phyloP scores from a whole-genome alignment of 1,140 invertebrate species.

The Mizuhopecten yessoensis region DNA sequence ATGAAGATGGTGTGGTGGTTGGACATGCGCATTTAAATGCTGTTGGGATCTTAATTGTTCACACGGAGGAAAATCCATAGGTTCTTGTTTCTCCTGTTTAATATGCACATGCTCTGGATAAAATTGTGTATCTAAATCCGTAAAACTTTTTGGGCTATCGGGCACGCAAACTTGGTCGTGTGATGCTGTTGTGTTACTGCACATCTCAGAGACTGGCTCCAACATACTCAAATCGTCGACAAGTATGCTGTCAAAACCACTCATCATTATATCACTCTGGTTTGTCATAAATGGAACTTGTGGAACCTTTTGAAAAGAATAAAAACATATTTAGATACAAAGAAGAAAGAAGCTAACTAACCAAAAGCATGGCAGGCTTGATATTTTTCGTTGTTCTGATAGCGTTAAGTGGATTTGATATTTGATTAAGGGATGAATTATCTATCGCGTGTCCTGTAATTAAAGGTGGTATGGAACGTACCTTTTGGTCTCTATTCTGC shows the following conservation, averaged over 20 bases:
- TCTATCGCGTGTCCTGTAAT: too few relatives aligned
- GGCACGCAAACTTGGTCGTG: conserved; percentile 48
- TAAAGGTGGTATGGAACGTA: not conserved
- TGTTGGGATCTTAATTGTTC: conserved; percentile 42
- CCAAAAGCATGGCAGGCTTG: too few relatives aligned
- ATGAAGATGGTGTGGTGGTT: not conserved
- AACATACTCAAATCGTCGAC: not conserved
- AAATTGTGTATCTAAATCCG: conserved; percentile 52
- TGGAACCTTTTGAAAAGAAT: not conserved
- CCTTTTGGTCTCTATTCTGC: conserved; percentile 23
- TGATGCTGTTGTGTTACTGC: not conserved
- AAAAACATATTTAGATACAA: not conserved
- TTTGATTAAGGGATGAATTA: too few relatives aligned
- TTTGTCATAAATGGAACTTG: not conserved
- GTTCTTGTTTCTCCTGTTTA: conserved; percentile 49
- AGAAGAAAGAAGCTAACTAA: not conserved
- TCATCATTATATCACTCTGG: not conserved
- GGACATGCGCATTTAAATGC: not conserved
- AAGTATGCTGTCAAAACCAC: not conserved
- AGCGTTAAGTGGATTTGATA: too few relatives aligned
- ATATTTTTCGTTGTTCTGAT: too few relatives aligned
- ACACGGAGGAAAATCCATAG: conserved; percentile 29
- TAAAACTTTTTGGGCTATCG: conserved; percentile 55
- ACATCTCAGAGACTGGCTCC: not conserved
- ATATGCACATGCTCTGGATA: conserved; percentile 46